These are phyloP conservation scores for Sycophila texana DNA, from an alignment of 2,888 invertebrate genomes.

Conservation along the genomic window DNA sequence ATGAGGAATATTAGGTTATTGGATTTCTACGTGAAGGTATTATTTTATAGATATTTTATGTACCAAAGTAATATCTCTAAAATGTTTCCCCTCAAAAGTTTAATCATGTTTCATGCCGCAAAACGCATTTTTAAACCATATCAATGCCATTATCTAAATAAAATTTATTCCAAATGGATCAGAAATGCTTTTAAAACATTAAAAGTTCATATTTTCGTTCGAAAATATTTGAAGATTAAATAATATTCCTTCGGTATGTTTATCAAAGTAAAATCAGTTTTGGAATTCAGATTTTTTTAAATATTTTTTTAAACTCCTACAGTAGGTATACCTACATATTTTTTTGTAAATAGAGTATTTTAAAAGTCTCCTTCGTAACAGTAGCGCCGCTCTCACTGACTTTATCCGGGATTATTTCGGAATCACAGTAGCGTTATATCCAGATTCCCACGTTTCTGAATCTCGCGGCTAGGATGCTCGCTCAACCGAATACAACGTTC, in stretches of 20 bases:
- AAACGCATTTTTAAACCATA: background rate
- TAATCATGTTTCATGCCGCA: constrained; percentile 3
- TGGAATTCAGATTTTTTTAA: too few relatives aligned
- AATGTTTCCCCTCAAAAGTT: background rate
- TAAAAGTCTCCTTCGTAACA: background rate
- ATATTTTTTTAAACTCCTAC: background rate
- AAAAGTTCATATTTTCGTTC: background rate
- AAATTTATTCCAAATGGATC: constrained; percentile 30
- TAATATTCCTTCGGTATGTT: background rate
- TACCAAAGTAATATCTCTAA: background rate
- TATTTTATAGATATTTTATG: background rate
- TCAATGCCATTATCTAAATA: constrained; percentile 37
- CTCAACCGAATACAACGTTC: background rate
- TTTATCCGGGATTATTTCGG: constrained; percentile 51
- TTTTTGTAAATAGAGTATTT: too few relatives aligned
- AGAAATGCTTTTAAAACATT: constrained; percentile 38
- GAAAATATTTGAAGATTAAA: constrained; percentile 8
- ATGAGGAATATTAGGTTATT: too few relatives aligned
- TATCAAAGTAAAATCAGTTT: too few relatives aligned
- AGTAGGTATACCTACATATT: too few relatives aligned
- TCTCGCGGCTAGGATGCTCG: background rate
- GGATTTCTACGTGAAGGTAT: too few relatives aligned
- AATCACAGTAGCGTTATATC: constrained; percentile 40
- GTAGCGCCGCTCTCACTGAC: constrained; percentile 13
- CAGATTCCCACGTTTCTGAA: constrained; percentile 39